These are phyloP conservation scores for Pyrrhosoma nymphula DNA, from an alignment of 2,888 invertebrate genomes.

Conservation along the genomic window DNA sequence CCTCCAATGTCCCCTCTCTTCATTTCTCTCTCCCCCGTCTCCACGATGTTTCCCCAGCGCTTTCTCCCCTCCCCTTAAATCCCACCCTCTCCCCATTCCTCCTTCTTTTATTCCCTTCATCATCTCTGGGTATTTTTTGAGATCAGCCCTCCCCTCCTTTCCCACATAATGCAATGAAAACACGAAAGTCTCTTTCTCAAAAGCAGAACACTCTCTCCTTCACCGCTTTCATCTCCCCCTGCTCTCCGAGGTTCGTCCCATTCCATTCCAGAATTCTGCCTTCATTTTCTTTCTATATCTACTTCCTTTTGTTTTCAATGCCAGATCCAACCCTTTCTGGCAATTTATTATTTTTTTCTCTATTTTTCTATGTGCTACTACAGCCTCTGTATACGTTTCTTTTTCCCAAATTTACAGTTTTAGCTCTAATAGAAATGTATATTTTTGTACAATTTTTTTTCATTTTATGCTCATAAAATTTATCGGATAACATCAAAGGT, in stretches of 20 bases:
- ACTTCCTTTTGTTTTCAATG: neutral
- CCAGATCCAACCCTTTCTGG: neutral
- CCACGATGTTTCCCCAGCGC: no score
- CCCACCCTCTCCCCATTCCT: neutral
- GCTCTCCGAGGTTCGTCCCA: neutral
- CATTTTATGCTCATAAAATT: no score
- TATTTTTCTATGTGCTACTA: no score
- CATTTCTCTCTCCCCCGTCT: neutral
- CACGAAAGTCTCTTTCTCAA: constrained; percentile 35
- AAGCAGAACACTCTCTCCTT: neutral
- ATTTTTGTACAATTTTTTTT: no score
- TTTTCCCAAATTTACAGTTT: no score
- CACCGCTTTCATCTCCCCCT: neutral
- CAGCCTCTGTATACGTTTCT: no score
- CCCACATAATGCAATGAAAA: constrained; percentile 62
- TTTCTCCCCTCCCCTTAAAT: neutral
- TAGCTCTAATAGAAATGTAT: no score
- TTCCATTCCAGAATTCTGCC: neutral
- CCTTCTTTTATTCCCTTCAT: constrained; percentile 48
- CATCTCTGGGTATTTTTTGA: constrained; percentile 47
- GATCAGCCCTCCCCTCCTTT: constrained; percentile 49
- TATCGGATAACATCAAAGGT: no score
- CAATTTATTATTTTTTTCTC: no score
- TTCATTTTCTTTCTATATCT: neutral
- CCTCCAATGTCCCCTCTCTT: neutral